Evolutionary conservation across 2,113 vertebrate genomes (phyloP).

Genomic region (Crotophaga sulcirostris): DNA sequence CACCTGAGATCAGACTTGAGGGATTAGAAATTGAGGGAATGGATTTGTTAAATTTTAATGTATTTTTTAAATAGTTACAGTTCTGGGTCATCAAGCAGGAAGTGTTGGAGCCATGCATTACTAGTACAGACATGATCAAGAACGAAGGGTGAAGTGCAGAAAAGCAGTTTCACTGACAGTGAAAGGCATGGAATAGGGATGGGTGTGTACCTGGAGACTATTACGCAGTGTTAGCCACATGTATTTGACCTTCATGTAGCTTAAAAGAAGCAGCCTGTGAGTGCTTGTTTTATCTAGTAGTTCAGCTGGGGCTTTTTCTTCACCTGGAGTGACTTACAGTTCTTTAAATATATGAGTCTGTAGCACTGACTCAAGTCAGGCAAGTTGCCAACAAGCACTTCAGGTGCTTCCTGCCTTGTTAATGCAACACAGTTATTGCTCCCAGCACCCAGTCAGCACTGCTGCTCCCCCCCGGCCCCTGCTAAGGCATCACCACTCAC

Average conservation of each 20-base stretch:
- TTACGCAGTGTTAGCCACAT: not conserved
- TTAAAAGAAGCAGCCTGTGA: not conserved
- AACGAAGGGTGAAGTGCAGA: not conserved
- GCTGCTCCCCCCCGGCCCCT: not conserved
- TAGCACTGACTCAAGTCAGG: not conserved
- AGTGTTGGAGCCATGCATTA: not conserved
- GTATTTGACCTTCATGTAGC: not conserved
- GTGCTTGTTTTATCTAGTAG: not conserved
- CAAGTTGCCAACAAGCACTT: not conserved
- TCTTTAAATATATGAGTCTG: not conserved
- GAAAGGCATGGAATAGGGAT: not conserved
- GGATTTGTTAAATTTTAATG: not conserved
- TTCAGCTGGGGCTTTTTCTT: not conserved
- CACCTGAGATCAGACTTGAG: not conserved
- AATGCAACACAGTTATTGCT: fast-evolving
- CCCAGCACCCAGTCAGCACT: not conserved
- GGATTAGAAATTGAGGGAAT: not conserved
- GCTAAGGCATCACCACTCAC: not conserved
- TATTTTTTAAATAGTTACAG: not conserved
- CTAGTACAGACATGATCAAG: not conserved
- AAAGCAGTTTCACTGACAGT: not conserved
- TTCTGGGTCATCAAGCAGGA: not conserved
- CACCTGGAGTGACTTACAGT: not conserved
- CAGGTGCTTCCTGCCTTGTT: constrained; percentile 6
- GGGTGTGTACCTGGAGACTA: not conserved